phyloP scores from a whole-genome alignment of 2,113 vertebrate genomes.

The Toxotes jaculatrix region DNA sequence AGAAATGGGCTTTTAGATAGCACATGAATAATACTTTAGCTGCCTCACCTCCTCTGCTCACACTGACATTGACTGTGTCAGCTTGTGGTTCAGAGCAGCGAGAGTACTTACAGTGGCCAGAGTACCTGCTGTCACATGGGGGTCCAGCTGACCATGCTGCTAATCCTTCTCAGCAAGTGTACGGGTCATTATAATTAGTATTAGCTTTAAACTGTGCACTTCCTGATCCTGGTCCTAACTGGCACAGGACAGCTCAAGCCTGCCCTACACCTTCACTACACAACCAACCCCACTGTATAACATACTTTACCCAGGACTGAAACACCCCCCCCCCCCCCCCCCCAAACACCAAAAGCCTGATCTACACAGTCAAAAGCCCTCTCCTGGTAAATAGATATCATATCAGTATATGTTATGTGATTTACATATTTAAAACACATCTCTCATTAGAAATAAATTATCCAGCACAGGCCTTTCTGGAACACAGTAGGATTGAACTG shows the following conservation, averaged over 20 bases:
- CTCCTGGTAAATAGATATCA: not conserved
- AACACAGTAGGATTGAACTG: no score
- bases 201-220: not conserved
- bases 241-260: not conserved
- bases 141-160: not conserved
- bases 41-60: conserved; percentile 5
- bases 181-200: not conserved
- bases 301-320: not conserved
- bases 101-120: not conserved
- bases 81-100: not conserved
- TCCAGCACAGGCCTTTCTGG: no score
- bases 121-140: conserved; percentile 6
- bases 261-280: not conserved
- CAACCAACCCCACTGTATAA: not conserved
- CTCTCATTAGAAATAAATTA: not conserved
- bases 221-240: not conserved
- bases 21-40: conserved; percentile 30
- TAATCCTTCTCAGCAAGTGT: not conserved
- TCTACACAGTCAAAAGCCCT: not conserved
- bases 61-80: not conserved
- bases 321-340: not conserved
- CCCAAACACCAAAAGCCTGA: not conserved
- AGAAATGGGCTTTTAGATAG: conserved; percentile 40
- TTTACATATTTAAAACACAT: not conserved
- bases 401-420: not conserved